Evolutionary conservation across 2,113 vertebrate species (phyloP), one percentile per base, ranked within the genome.

Genomic region (Colius striatus): DNA sequence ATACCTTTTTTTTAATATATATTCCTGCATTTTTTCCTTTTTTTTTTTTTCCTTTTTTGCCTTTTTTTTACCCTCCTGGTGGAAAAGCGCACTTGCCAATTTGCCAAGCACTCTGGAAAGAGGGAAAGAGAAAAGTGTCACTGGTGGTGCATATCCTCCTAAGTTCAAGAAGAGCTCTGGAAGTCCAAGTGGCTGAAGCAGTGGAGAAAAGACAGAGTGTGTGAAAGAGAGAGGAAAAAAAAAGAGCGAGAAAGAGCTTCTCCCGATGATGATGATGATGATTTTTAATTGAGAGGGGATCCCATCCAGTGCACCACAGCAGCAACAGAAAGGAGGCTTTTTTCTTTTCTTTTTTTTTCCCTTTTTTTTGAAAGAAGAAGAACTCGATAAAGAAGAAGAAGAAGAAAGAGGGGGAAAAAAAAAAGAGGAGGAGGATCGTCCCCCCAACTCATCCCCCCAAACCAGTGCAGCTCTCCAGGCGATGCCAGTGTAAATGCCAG

Each of bases 401-500:
- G 93, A 97, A 63, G 76, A 90, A 94, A 55, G 36, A 70, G 58
- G 74, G 93, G 96, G 76, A 92, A 97, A 75, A 94, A 70, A 94
- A 84, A 89, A 88, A 65, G 82, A 96, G 90, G 95, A 98, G 95
- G 97, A 96, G 98, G 98, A 97, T 98, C 97, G 97, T 77, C 98
- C 97, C 98, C 98, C 97, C 98, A 75, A 16, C 83, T 95, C 97
- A 94, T 97, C 96, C 97, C 97, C 98, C 98, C 96, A 97, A 78
- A 95, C 91, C 97, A 97, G 98, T 98, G 98, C 98, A 97, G 98
- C 98, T 99, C 98, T 98, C 98, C 98, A 98, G 99, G 99, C 98
- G 98, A 99, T 99, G 99, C 99, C 98, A 98, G 98, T 98, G 98
- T 99, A 99, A 98, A 99, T 99, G 99, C 99, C 98, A 98, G 98